Conservation (phyloP, 1,140 invertebrate genomes). For the Whitmania pigra region DNA sequence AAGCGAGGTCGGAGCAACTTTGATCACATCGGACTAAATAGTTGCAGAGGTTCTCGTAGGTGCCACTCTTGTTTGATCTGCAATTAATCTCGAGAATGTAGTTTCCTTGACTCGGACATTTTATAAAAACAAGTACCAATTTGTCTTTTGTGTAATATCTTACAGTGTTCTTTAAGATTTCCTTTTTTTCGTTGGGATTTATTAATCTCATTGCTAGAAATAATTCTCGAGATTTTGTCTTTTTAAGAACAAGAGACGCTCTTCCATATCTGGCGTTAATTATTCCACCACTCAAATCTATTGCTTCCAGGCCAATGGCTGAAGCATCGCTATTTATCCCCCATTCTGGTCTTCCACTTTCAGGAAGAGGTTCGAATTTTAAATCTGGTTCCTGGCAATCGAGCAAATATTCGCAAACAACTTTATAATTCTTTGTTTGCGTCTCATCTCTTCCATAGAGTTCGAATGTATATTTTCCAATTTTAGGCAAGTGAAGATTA, state of each 20-base stretch:
- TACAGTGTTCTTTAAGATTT: constrained; percentile 9
- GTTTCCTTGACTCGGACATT: constrained; percentile 14
- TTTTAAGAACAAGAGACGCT: constrained; percentile 11
- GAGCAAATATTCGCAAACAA: constrained; percentile 20
- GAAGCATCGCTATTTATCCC: constrained; percentile 10
- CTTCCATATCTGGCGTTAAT: constrained; percentile 14
- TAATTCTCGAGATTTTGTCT: constrained; percentile 3
- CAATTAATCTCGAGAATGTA: constrained; percentile 20
- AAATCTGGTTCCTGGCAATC: constrained; percentile 21
- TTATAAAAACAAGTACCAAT: constrained; percentile 15
- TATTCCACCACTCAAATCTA: constrained; percentile 18
- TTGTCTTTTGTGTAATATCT: constrained; percentile 18
- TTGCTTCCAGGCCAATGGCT: constrained; percentile 15
- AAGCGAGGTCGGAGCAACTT: constrained; percentile 17
- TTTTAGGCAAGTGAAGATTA: constrained; percentile 19
- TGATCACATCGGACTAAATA: constrained; percentile 18
- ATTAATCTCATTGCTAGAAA: constrained; percentile 3
- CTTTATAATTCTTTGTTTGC: constrained; percentile 1
- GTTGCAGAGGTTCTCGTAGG: constrained; percentile 20
- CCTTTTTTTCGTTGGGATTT: neutral
- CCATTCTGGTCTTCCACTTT: constrained; percentile 10
- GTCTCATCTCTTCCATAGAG: constrained; percentile 4
- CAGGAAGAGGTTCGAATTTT: constrained; percentile 19
- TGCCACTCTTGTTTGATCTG: neutral
- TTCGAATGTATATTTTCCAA: constrained; percentile 23